Evolutionary conservation across 1,140 invertebrate genomes (phyloP).

Genomic region (Diploscapter pachys): DNA sequence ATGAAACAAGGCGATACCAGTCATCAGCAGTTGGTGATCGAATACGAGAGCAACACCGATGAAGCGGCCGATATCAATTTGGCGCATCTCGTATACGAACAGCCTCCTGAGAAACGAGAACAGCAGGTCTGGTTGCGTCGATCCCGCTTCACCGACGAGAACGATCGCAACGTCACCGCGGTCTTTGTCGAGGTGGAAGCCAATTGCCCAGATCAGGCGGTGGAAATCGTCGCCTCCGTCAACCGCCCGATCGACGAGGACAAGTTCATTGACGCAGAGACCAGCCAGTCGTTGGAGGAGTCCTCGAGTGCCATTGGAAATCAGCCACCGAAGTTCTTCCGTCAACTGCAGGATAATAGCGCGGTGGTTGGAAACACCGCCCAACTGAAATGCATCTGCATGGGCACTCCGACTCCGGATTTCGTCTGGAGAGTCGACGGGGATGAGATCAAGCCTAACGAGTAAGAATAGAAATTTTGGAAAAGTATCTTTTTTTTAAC

Average conservation of each 20-base stretch:
- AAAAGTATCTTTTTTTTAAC: not conserved
- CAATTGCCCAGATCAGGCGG: conserved; percentile 31
- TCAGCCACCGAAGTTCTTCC: conserved; percentile 29
- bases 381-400: conserved; percentile 46
- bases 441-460: conserved; percentile 37
- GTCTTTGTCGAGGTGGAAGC: conserved; percentile 37
- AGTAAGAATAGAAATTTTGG: conserved; percentile 30
- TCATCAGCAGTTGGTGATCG: conserved; percentile 33
- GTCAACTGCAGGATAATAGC: conserved; percentile 19
- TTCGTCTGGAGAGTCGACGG: conserved; percentile 48
- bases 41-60: conserved; percentile 30
- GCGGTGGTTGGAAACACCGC: conserved; percentile 30
- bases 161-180: conserved; percentile 19
- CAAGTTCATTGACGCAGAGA: conserved; percentile 1
- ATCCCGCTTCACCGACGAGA: conserved; percentile 22
- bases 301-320: conserved; percentile 18
- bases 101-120: conserved; percentile 17
- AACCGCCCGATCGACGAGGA: conserved; percentile 19
- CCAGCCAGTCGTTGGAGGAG: conserved; percentile 7
- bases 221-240: conserved; percentile 29
- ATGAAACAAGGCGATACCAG: conserved; percentile 22
- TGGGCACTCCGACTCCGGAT: conserved; percentile 42
- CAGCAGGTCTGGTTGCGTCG: conserved; percentile 25
- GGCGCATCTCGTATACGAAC: conserved; percentile 26
- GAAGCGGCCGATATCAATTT: conserved; percentile 25